Conservation (phyloP, 2,888 invertebrate genomes). For the Drosophila parthenogenetica region DNA sequence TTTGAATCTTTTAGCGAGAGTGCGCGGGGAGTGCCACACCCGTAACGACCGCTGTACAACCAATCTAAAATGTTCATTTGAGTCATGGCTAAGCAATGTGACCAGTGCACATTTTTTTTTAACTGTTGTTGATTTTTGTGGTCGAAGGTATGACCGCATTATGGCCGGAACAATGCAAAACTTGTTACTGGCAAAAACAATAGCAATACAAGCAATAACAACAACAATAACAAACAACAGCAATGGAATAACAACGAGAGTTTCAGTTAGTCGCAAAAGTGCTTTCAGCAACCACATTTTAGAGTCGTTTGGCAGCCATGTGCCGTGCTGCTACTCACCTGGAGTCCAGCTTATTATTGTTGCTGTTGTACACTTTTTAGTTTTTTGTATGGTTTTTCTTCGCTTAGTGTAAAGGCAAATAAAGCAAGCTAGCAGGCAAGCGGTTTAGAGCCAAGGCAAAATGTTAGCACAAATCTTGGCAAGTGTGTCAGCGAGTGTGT, state of each 20-base stretch:
- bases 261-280: conserved; percentile 61
- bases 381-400: too few relatives aligned
- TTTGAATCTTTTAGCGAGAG: conserved; percentile 39
- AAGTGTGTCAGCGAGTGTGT: conserved; percentile 53
- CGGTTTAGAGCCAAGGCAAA: conserved; percentile 49
- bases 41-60: conserved; percentile 16
- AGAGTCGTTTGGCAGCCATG: conserved; percentile 67
- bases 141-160: conserved; percentile 50
- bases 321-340: conserved; percentile 42
- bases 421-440: conserved; percentile 33
- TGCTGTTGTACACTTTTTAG: conserved; percentile 26
- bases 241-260: conserved; percentile 44
- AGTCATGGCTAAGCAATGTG: conserved; percentile 65
- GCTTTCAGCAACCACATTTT: conserved; percentile 40
- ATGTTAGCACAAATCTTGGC: conserved; percentile 49
- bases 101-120: conserved; percentile 20
- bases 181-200: conserved; percentile 68
- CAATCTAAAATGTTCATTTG: conserved; percentile 60
- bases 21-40: conserved; percentile 36
- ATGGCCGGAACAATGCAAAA: conserved; percentile 65
- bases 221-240: conserved; percentile 30
- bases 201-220: conserved; percentile 41
- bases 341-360: conserved; percentile 36
- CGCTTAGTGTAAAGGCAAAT: conserved; percentile 39
- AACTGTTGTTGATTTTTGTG: conserved; percentile 3